Conservation (phyloP, 64 coral and sea anemone species). For the Stylophora pistillata region DNA sequence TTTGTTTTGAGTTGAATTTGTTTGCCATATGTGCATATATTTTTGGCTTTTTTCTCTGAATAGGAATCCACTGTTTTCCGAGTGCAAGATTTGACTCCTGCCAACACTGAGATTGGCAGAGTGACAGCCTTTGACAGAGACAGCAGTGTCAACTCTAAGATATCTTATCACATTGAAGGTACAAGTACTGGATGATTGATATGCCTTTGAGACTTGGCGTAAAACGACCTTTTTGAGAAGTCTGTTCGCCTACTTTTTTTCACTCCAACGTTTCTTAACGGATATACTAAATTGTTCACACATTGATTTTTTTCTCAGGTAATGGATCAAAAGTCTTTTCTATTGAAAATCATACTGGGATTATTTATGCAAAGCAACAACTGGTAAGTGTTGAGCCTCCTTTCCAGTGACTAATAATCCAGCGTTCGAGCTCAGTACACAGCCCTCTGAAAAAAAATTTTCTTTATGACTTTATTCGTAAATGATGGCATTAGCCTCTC, state of each 20-base stretch:
- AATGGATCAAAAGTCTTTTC: slow-evolving; percentile 35
- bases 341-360: slow-evolving; percentile 39
- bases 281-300: not conserved
- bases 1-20: not conserved
- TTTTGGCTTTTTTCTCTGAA: not conserved
- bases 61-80: slow-evolving; percentile 8
- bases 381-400: slow-evolving; percentile 22
- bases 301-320: slow-evolving; percentile 10
- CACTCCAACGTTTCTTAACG: not conserved
- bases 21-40: too few relatives aligned
- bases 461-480: too few relatives aligned
- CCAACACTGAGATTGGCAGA: slow-evolving; percentile 35
- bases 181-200: not conserved
- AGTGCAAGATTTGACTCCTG: slow-evolving; percentile 33
- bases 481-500: too few relatives aligned
- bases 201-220: not conserved
- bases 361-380: slow-evolving; percentile 14
- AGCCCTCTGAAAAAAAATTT: too few relatives aligned
- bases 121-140: slow-evolving; percentile 66
- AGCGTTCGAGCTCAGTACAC: too few relatives aligned
- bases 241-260: not conserved
- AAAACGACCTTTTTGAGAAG: too few relatives aligned
- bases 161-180: slow-evolving; percentile 72
- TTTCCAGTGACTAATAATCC: too few relatives aligned
- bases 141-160: slow-evolving; percentile 46